Base-by-base conservation (phyloP, 2,113 vertebrate genomes). In the Panthera leo region DNA sequence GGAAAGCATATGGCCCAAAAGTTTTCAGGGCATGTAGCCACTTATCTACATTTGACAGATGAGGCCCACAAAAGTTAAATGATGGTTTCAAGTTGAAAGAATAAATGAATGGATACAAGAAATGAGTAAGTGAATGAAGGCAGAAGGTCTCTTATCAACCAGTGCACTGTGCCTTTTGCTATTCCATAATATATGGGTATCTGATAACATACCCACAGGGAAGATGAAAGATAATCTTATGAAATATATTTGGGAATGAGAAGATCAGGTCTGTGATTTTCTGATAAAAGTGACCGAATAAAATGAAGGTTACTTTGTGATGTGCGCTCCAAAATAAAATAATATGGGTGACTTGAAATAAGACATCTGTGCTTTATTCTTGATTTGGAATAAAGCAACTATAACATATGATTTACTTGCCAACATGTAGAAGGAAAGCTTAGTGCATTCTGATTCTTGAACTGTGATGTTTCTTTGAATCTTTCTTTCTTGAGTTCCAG, bases 391-490 rank as follows among this genome's bases (percentile, higher is more conserved):
- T 95, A 98, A 97, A 91, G 94, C 71, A 96, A 96, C 82, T 89
- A 93, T 65, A 97, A 98, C 91, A 98, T 96, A 98, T 97, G 98
- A 99, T 99, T 99, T 99, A 99, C 99, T 99, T 99, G 98, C 99
- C 99, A 99, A 99, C 99, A 99, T 99, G 98, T 99, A 99, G 98
- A 99, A 99, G 98, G 98, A 98, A 90, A 99, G 98, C 91, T 98
- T 98, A 65, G 98, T 97, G 98, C 99, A 99, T 92, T 98, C 94
- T 75, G 98, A 98, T 55, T 96, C 97, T 92, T 61, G 97, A 83
- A 99, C 42, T 67, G 92, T 98, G 96, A 99, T 98, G 80, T 98
- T 98, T 97, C 98, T 98, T 97, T 99, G 98, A 94, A 99, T 97
- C 96, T 97, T 99, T 88, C 99, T 98, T 14, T 99, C 99, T 88